Base-by-base conservation (phyloP, 2,113 vertebrate species). In the Xiphorhynchus elegans region DNA sequence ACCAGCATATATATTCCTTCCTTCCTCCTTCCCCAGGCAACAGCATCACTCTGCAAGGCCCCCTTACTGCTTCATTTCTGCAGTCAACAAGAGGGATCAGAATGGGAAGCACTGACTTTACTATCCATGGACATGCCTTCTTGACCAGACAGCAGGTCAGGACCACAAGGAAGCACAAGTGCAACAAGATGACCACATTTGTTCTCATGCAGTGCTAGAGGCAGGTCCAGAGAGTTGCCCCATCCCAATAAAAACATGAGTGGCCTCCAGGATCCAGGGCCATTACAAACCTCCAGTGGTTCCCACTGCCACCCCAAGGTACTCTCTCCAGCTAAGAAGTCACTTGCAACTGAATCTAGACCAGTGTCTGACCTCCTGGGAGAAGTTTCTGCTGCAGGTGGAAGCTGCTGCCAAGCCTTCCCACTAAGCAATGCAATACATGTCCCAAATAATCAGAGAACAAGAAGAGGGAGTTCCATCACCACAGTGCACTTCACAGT, bases 301-400 rank as follows among this genome's bases (percentile, higher is more conserved):
- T 83, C 4, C 59, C 63, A 52, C 24, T 24, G 26, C 21, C 25
- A 69, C 13, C 17, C 6, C 42, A 49, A 74, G 79, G 19, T 17
- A 39, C 29, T 69, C 77, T 75, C 23, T 56, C 31, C 47, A 91
- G 4, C n/a, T 73, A 20, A n/a, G 0, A 1, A 52, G 6, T 9
- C 46, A 49, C 44, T 73, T 50, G 8, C 21, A 92, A 20, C 31
- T 35, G 11, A 74, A 85, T 39, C 7, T 28, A 40, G 31, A 74
- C 14, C 29, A 55, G 7, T 7, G 19, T 50, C 42, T 85, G 70
- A 19, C 26, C 85, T 72, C 53, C 70, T 40, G 33, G 60, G 47
- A 83, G 50, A 88, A 94, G 77, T 14, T 84, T 37, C 73, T 92
- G 83, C 68, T 84, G 82, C 87, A 94, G 83, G 55, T 88, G 52